Evolutionary conservation across 2,113 vertebrate genomes (phyloP).

Genomic region (Crotalus tigris): DNA sequence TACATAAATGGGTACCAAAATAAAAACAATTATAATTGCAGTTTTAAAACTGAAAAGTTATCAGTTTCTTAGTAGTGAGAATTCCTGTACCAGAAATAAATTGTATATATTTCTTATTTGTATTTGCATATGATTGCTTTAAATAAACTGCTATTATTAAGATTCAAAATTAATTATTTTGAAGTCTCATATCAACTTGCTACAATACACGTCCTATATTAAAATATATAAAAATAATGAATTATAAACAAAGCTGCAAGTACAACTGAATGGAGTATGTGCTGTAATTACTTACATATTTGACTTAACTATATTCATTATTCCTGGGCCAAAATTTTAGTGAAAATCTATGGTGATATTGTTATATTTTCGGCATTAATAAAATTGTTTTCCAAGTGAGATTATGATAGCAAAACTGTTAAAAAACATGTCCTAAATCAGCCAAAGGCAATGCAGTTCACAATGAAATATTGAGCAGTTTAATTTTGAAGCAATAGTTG

Average conservation of each 20-base stretch:
- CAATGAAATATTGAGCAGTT: slow-evolving; percentile 56
- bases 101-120: not conserved
- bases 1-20: not conserved
- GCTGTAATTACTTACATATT: not conserved
- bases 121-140: not conserved
- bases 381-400: slow-evolving; percentile 22
- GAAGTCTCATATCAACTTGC: slow-evolving; percentile 26
- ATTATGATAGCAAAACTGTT: slow-evolving; percentile 54
- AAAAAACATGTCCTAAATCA: slow-evolving; percentile 44
- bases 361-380: slow-evolving; percentile 23
- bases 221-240: not conserved
- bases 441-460: slow-evolving; percentile 45
- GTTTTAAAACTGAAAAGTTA: not conserved
- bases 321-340: not conserved
- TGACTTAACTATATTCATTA: not conserved
- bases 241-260: not conserved
- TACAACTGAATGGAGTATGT: not conserved
- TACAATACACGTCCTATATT: fast-evolving
- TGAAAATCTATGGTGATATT: slow-evolving; percentile 14
- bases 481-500: slow-evolving; percentile 58
- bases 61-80: not conserved
- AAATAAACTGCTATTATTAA: not conserved
- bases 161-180: not conserved
- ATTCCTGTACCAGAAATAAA: not conserved
- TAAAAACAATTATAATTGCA: not conserved